phyloP scores from a whole-genome alignment of 2,797 vertebrate species.

The Tauraco hartlaubi region DNA sequence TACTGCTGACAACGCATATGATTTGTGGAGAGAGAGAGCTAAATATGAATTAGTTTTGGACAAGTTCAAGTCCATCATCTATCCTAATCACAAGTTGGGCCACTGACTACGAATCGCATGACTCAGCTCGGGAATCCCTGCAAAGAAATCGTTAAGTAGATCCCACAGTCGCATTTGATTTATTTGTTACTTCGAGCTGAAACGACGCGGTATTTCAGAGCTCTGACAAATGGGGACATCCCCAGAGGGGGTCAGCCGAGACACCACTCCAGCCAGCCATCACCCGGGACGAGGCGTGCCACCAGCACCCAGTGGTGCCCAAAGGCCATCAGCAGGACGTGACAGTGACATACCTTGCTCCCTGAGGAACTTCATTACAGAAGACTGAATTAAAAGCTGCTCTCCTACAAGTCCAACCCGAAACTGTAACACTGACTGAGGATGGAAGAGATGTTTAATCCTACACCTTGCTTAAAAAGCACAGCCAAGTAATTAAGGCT shows the following conservation, averaged over 20 bases:
- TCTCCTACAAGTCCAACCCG: fast-evolving
- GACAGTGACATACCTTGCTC: fast-evolving
- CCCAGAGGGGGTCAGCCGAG: not conserved
- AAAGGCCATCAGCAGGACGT: not conserved
- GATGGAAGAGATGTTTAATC: not conserved
- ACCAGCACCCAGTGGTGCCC: not conserved
- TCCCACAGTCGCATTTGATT: not conserved
- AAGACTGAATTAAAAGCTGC: not conserved
- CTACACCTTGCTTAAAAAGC: not conserved
- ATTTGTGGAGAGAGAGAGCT: not conserved
- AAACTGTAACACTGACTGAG: not conserved
- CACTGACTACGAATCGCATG: not conserved
- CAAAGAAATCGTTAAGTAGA: not conserved
- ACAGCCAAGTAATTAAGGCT: not conserved
- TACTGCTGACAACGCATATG: not conserved
- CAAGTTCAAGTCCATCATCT: constrained; percentile 35
- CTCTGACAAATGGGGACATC: not conserved
- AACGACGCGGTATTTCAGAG: not conserved
- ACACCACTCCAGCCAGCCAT: not conserved
- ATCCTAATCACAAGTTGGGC: constrained; percentile 31
- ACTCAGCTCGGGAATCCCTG: constrained; percentile 29
- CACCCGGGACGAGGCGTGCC: fast-evolving
- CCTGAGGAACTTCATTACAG: not conserved
- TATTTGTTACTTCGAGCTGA: not conserved
- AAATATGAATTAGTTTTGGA: constrained; percentile 35